phyloP scores from a whole-genome alignment of 2,113 vertebrate species.

The Pungitius pungitius region DNA sequence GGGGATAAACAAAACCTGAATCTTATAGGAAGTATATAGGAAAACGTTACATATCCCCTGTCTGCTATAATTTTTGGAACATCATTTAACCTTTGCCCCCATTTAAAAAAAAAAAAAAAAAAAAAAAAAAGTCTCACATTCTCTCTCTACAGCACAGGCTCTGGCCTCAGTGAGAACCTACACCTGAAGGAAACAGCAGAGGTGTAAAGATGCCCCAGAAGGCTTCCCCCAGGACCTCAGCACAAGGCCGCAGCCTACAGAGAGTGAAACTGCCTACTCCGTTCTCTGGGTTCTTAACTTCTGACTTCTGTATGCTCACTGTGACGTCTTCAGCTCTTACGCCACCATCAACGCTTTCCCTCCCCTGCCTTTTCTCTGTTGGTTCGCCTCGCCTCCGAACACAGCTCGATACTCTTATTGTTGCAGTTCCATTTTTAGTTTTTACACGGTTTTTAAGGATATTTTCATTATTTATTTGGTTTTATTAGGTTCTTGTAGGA shows the following conservation, averaged over 20 bases:
- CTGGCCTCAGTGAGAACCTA: slow-evolving; percentile 78
- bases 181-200: slow-evolving; percentile 69
- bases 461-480: slow-evolving; percentile 60
- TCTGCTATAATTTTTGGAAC: neutral
- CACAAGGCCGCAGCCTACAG: slow-evolving; percentile 47
- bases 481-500: slow-evolving; percentile 54
- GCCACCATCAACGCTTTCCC: slow-evolving; percentile 18
- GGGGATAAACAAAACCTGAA: neutral
- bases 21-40: neutral
- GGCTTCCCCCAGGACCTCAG: slow-evolving; percentile 44
- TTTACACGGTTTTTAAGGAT: slow-evolving; percentile 51
- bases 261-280: slow-evolving; percentile 48
- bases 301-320: slow-evolving; percentile 64
- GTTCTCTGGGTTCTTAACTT: slow-evolving; percentile 33
- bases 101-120: neutral
- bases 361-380: slow-evolving; percentile 35
- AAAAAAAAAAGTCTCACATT: neutral
- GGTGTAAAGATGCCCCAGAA: slow-evolving; percentile 25
- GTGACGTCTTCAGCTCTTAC: slow-evolving; percentile 62
- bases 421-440: slow-evolving; percentile 51
- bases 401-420: slow-evolving; percentile 20
- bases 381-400: slow-evolving; percentile 6
- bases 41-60: neutral
- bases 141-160: slow-evolving; percentile 68
- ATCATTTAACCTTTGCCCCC: slow-evolving; percentile 10